Percentiles rank a stretch among this genome's conserved stretches.
phyloP scores from a whole-genome alignment of 1,140 invertebrate species.

The Lanistes nyassanus region DNA sequence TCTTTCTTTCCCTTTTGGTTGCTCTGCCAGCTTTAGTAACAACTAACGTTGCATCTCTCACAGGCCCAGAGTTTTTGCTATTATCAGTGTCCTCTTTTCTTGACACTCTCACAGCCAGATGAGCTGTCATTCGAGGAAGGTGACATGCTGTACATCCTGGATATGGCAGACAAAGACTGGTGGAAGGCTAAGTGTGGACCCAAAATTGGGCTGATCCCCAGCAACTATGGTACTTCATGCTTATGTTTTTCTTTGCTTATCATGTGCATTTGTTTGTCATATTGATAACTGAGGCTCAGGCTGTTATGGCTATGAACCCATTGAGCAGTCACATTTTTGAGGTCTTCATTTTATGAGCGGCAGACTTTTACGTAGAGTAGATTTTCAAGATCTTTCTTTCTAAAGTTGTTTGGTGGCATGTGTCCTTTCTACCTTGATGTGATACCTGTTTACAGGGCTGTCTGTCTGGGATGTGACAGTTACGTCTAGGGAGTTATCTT shows the following conservation, averaged over 20 bases:
- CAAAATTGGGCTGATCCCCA: constrained; percentile 74
- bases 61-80: not conserved
- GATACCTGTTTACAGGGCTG: too few relatives aligned
- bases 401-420: too few relatives aligned
- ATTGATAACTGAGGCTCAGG: too few relatives aligned
- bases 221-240: constrained; percentile 73
- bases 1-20: not conserved
- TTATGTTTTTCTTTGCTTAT: not conserved
- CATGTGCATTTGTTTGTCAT: not conserved
- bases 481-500: too few relatives aligned
- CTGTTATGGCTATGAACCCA: too few relatives aligned
- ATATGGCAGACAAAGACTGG: constrained; percentile 69
- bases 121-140: constrained; percentile 77
- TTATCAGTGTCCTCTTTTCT: not conserved
- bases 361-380: too few relatives aligned
- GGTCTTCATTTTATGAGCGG: too few relatives aligned
- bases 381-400: too few relatives aligned
- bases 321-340: too few relatives aligned
- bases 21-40: not conserved
- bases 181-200: constrained; percentile 75
- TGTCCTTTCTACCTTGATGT: too few relatives aligned
- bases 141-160: constrained; percentile 76
- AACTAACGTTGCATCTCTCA: not conserved
- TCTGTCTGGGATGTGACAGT: too few relatives aligned
- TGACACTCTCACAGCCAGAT: constrained; percentile 61